Evolutionary conservation across 2,113 vertebrate genomes (phyloP).

Genomic region (Etia nguti): DNA sequence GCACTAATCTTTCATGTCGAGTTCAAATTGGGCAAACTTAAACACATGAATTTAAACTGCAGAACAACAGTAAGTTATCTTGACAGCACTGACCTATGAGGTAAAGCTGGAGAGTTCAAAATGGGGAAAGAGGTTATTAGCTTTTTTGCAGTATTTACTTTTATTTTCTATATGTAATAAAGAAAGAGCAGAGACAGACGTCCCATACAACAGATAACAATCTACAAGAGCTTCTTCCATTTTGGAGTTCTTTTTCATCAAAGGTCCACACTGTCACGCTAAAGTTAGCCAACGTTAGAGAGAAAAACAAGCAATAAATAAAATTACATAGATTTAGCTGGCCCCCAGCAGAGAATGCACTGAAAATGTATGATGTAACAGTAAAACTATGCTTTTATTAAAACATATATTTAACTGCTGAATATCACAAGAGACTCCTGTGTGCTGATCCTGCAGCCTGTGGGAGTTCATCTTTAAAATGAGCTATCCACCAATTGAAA

Average conservation of each 20-base stretch:
- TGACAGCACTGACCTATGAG: neutral
- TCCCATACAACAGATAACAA: neutral
- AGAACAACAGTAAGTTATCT: neutral
- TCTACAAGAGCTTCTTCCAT: neutral
- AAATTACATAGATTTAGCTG: neutral
- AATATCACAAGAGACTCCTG: neutral
- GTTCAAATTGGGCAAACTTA: neutral
- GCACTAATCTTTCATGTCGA: neutral
- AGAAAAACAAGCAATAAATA: neutral
- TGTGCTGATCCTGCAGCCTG: neutral
- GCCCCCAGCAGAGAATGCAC: neutral
- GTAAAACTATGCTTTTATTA: neutral
- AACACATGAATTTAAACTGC: neutral
- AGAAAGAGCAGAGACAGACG: neutral
- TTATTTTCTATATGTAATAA: neutral
- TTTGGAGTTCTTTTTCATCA: neutral
- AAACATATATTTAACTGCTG: neutral
- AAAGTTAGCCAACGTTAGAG: neutral
- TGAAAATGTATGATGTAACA: neutral
- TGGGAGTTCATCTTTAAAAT: constrained; percentile 28
- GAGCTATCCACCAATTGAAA: constrained; percentile 46
- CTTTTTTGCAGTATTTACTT: neutral
- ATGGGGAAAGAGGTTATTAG: neutral
- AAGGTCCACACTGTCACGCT: neutral
- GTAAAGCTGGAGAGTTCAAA: neutral